Percentiles rank a stretch among this genome's conserved stretches.
These are phyloP conservation scores for Elephas maximus DNA, from an alignment of 2,113 vertebrate species.

Conservation along the genomic window DNA sequence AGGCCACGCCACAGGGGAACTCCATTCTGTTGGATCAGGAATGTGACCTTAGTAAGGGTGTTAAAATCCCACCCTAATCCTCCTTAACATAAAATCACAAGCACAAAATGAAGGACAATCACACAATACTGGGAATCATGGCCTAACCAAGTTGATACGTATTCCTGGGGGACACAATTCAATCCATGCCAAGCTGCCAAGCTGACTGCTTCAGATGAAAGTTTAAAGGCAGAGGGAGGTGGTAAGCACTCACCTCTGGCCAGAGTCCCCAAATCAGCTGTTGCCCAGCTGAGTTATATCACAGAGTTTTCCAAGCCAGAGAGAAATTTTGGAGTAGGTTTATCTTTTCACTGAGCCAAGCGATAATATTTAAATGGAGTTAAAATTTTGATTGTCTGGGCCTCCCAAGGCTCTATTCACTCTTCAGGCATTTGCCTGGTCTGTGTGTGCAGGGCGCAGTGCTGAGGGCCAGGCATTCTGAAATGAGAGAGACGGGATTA, in stretches of 20 bases:
- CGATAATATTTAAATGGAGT: accelerated
- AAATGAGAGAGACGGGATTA: background rate
- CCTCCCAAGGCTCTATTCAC: too few species aligned
- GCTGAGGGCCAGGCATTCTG: background rate
- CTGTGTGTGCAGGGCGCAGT: background rate
- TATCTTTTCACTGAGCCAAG: background rate
- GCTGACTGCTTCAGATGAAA: background rate
- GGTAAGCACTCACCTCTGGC: background rate
- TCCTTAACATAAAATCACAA: too few species aligned
- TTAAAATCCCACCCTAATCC: too few species aligned
- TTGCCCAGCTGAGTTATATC: background rate
- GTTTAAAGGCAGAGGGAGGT: background rate
- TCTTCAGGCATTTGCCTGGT: too few species aligned
- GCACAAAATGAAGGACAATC: too few species aligned
- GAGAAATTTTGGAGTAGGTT: background rate
- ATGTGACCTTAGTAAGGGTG: too few species aligned
- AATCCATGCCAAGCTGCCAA: too few species aligned
- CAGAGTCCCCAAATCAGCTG: background rate
- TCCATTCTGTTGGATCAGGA: too few species aligned
- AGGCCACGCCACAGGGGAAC: too few species aligned
- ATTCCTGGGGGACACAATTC: too few species aligned
- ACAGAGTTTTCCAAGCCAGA: background rate
- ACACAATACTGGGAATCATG: too few species aligned
- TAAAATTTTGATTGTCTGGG: background rate
- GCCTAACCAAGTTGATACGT: too few species aligned